Conservation (phyloP, 2,888 invertebrate genomes). For the Brenthis ino region DNA sequence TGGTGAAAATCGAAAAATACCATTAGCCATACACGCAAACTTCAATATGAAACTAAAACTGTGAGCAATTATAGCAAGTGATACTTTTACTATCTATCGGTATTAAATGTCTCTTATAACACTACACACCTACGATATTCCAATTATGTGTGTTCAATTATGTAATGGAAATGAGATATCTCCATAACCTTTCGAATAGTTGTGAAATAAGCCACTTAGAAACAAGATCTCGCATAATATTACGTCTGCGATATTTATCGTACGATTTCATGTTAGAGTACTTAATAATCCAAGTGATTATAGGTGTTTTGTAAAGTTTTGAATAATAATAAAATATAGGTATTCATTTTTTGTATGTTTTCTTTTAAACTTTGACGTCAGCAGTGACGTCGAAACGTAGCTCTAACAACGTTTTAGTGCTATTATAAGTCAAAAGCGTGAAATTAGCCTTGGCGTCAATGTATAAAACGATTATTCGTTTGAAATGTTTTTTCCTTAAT, state of each 20-base stretch:
- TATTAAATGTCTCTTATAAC: background rate
- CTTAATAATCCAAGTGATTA: background rate
- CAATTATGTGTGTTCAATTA: slow-evolving; percentile 9
- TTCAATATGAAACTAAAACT: slow-evolving; percentile 8
- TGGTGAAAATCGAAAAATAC: background rate
- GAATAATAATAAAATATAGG: no score
- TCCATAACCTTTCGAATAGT: slow-evolving; percentile 7
- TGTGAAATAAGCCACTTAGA: background rate
- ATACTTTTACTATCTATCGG: background rate
- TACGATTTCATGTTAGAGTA: slow-evolving; percentile 2
- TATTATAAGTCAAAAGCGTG: slow-evolving; percentile 8
- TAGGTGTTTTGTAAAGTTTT: no score
- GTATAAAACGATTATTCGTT: background rate
- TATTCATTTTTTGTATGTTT: no score
- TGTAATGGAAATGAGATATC: slow-evolving; percentile 8
- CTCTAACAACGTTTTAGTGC: background rate
- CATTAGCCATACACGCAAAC: background rate
- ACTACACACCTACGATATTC: background rate
- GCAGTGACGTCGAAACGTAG: background rate
- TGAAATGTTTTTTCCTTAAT: slow-evolving; percentile 2
- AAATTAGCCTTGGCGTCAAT: slow-evolving; percentile 8
- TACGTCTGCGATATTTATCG: background rate
- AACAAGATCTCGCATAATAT: slow-evolving; percentile 1
- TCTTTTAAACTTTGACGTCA: background rate
- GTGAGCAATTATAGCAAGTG: background rate